Evolutionary conservation across 2,888 invertebrate genomes (phyloP).

Genomic region (Neuroscelio doddi): DNA sequence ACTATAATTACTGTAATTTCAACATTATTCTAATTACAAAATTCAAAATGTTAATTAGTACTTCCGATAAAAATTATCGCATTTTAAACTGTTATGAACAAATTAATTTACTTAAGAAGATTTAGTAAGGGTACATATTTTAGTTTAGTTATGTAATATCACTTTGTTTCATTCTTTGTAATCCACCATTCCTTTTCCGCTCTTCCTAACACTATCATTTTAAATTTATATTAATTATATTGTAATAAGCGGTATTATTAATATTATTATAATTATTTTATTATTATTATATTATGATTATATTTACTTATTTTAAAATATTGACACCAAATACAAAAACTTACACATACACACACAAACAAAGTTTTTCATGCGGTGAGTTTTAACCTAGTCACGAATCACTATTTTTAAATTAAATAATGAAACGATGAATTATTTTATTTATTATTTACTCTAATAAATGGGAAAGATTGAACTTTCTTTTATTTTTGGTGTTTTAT

Average conservation of each 20-base stretch:
- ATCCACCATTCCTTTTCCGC: slow-evolving; percentile 27
- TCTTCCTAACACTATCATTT: slow-evolving; percentile 36
- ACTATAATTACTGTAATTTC: slow-evolving; percentile 22
- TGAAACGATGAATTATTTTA: slow-evolving; percentile 71
- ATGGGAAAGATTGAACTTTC: slow-evolving; percentile 53
- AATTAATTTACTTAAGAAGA: slow-evolving; percentile 12
- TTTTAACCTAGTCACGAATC: slow-evolving; percentile 72
- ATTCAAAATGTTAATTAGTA: slow-evolving; percentile 32
- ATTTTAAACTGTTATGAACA: slow-evolving; percentile 16
- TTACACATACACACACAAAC: slow-evolving; percentile 31
- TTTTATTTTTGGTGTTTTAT: slow-evolving; percentile 38
- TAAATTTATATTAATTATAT: slow-evolving; percentile 39
- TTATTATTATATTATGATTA: slow-evolving; percentile 37
- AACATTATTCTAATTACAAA: slow-evolving; percentile 9
- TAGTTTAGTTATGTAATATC: slow-evolving; percentile 26
- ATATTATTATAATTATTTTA: slow-evolving; percentile 50
- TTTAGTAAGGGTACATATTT: slow-evolving; percentile 20
- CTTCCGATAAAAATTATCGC: background rate
- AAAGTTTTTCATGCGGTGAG: slow-evolving; percentile 70
- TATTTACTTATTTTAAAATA: slow-evolving; percentile 50
- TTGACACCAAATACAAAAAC: slow-evolving; percentile 41
- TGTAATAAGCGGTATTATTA: slow-evolving; percentile 43
- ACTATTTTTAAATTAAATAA: slow-evolving; percentile 69
- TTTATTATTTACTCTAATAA: slow-evolving; percentile 67
- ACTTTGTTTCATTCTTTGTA: slow-evolving; percentile 22